Evolutionary conservation across 2,797 vertebrate species (phyloP).

Genomic region (Danio albolineatus): DNA sequence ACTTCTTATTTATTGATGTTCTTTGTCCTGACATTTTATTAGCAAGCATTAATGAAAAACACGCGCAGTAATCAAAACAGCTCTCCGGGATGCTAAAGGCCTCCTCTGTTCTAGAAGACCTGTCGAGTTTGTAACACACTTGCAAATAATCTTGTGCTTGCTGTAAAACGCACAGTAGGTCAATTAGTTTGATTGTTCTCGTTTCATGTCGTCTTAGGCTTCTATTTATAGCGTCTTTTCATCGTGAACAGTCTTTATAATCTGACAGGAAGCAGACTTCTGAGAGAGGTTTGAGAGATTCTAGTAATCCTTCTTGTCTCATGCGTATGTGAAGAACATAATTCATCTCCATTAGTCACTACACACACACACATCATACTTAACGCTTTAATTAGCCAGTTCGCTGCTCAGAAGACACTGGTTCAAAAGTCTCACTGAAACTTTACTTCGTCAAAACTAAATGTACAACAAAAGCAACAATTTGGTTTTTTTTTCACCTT

Average conservation of each 20-base stretch:
- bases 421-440: neutral
- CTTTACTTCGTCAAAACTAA: constrained; percentile 23
- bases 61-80: constrained; percentile 27
- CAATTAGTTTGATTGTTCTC: constrained; percentile 23
- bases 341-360: constrained; percentile 26
- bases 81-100: neutral
- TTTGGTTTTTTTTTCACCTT: neutral
- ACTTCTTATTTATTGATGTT: constrained; percentile 44
- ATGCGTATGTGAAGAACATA: constrained; percentile 1
- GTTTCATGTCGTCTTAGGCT: constrained; percentile 17
- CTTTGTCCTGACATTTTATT: constrained; percentile 39
- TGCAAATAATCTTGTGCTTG: neutral
- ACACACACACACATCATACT: constrained; percentile 14
- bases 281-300: constrained; percentile 35
- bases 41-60: constrained; percentile 24
- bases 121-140: neutral
- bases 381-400: constrained; percentile 45
- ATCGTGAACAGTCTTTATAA: constrained; percentile 12
- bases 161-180: constrained; percentile 1
- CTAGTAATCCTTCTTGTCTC: constrained; percentile 41
- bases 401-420: constrained; percentile 10
- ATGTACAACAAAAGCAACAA: no score
- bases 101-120: neutral
- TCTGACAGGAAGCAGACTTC: constrained; percentile 36
- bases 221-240: neutral